Conservation (phyloP, 2,797 vertebrate genomes). For the Chaetodon trifasciatus region DNA sequence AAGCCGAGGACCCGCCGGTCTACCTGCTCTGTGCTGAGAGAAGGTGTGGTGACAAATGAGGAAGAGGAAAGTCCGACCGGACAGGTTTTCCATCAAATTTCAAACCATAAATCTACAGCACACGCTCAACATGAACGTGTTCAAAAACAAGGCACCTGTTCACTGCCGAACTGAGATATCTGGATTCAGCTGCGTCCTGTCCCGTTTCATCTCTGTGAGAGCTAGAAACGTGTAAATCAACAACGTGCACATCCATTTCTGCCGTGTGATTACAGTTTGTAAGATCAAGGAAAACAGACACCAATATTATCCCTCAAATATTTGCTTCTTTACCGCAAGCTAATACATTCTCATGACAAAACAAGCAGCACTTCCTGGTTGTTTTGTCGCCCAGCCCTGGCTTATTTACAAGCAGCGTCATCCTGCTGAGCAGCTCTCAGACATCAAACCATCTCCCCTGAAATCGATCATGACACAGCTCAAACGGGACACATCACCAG, state of each 20-base stretch:
- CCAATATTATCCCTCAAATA: neutral
- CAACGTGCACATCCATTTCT: neutral
- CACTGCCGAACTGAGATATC: neutral
- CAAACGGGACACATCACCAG: constrained; percentile 16
- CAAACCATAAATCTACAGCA: neutral
- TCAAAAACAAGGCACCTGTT: neutral
- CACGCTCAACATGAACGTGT: no score
- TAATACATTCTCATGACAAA: neutral
- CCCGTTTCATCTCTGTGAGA: neutral
- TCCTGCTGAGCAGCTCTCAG: constrained; percentile 36
- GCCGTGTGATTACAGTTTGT: neutral
- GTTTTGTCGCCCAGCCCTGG: constrained; percentile 22
- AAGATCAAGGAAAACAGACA: neutral
- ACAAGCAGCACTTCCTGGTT: constrained; percentile 65
- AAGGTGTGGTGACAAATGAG: constrained; percentile 48
- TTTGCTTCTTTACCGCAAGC: constrained; percentile 1
- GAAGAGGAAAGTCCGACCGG: neutral
- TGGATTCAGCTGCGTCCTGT: neutral
- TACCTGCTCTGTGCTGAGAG: neutral
- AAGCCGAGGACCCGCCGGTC: neutral
- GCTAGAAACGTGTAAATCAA: neutral
- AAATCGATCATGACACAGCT: constrained; percentile 58
- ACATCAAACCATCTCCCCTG: neutral
- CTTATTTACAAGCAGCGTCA: constrained; percentile 56
- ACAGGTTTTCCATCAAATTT: neutral